Evolutionary conservation across 2,888 invertebrate genomes (phyloP), one percentile per base, ranked within the genome.

Genomic region (Amphimallon solstitiale): DNA sequence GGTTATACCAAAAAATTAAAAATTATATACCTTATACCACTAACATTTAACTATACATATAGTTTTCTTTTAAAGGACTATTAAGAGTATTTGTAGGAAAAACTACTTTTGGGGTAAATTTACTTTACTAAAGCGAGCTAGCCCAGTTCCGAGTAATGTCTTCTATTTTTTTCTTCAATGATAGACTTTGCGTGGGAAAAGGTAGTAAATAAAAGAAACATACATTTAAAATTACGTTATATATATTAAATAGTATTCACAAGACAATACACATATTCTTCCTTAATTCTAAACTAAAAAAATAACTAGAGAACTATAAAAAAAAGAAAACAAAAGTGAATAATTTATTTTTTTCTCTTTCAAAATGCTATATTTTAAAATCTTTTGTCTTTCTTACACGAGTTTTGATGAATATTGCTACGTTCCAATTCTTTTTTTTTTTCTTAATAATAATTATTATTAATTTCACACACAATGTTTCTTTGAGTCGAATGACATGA

Each of bases 241-340:
- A 56, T 56, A 73, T 74, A 74, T 74, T 74, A 73, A 74, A 74
- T 74, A 74, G 80, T 81, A 82, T 82, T 82, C 81, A 81, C 82
- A 82, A 80, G 82, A 82, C 82, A 77, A 77, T 81, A 82, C 82
- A 82, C 79, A 79, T 81, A 76, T 78, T 80, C 76, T 76, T 75
- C 76, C 78, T 80, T 78, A 80, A 77, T 68, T 68, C 80, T 79
- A 80, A 81, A 81, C 79, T 79, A 80, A 80, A 80, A 54, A 79
- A 80, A 78, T 78, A 64, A 63, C 78, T 79, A 79, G 75, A 76
- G 29, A 69, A 77, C 79, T 80, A 78, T 78, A 78, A 79, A 79
- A 61, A 61, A 69, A 63, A 70, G 68, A 48, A 37, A 65, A 52
- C 46, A 64, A 64, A 48, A 45, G 43, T 45, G 10, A 59, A 46